A percentile compares a stretch with the other conserved stretches of the same genome.
These are phyloP conservation scores for Malaclemys terrapin DNA, from an alignment of 2,113 vertebrate species.

Conservation along the genomic window DNA sequence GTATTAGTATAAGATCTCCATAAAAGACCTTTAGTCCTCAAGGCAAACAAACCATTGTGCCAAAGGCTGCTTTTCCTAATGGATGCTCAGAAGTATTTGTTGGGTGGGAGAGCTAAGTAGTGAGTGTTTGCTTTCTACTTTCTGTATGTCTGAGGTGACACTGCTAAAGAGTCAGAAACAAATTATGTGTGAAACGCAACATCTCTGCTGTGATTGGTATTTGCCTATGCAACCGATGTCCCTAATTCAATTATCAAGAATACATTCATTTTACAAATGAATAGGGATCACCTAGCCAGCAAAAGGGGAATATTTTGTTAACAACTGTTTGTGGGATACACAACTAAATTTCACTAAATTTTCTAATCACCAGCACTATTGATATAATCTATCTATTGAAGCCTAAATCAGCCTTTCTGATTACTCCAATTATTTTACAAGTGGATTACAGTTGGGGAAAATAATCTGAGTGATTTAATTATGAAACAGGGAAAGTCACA, in stretches of 20 bases:
- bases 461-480: background rate
- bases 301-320: background rate
- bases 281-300: slow-evolving; percentile 39
- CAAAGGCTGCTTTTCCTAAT: slow-evolving; percentile 37
- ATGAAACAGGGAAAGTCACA: background rate
- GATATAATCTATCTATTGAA: background rate
- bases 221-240: slow-evolving; percentile 64
- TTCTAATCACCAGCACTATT: background rate
- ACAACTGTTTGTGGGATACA: background rate
- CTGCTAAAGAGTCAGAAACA: slow-evolving; percentile 68
- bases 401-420: background rate
- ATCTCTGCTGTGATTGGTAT: slow-evolving; percentile 59
- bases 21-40: background rate
- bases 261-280: slow-evolving; percentile 78
- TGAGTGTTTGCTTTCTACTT: slow-evolving; percentile 56
- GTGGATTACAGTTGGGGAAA: background rate
- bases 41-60: background rate
- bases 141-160: slow-evolving; percentile 58
- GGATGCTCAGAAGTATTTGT: slow-evolving; percentile 7
- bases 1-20: background rate
- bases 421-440: background rate
- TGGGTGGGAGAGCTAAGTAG: slow-evolving; percentile 23
- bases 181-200: slow-evolving; percentile 75
- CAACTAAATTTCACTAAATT: background rate
- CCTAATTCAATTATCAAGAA: slow-evolving; percentile 74